These are phyloP conservation scores for Leucania comma DNA, from an alignment of 2,888 invertebrate genomes.

Conservation along the genomic window DNA sequence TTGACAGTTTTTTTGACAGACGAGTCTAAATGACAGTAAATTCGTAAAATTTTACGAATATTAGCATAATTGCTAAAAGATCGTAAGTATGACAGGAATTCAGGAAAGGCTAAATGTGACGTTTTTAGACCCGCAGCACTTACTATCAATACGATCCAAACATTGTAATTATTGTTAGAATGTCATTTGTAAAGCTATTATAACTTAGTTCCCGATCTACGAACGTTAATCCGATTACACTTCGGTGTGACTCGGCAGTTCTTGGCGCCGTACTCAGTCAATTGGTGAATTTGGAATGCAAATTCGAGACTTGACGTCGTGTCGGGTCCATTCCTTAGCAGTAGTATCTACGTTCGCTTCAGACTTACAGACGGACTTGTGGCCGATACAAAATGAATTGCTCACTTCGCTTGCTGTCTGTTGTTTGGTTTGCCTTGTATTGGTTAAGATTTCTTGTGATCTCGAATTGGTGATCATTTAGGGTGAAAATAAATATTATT, in stretches of 20 bases:
- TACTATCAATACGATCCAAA: neutral
- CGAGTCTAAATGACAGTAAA: too few species aligned
- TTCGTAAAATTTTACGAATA: too few species aligned
- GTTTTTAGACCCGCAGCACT: too few species aligned
- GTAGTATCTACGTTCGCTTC: constrained; percentile 50
- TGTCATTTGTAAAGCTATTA: neutral
- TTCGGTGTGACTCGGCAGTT: constrained; percentile 69
- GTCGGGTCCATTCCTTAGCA: constrained; percentile 71
- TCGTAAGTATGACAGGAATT: too few species aligned
- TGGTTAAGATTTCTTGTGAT: neutral
- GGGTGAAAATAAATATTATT: too few species aligned
- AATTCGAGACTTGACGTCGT: constrained; percentile 81
- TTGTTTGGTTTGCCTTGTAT: constrained; percentile 23
- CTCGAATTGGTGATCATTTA: neutral
- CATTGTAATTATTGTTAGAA: neutral
- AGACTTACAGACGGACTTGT: constrained; percentile 51
- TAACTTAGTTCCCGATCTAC: constrained; percentile 15
- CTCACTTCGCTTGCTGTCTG: constrained; percentile 27
- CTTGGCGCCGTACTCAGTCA: constrained; percentile 76
- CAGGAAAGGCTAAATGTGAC: too few species aligned
- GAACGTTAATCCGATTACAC: constrained; percentile 54
- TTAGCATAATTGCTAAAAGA: too few species aligned
- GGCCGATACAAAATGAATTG: constrained; percentile 58
- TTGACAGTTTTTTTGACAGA: too few species aligned
- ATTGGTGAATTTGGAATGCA: constrained; percentile 86